Base-by-base conservation (phyloP, 2,797 vertebrate genomes). In the Sus cebifrons region DNA sequence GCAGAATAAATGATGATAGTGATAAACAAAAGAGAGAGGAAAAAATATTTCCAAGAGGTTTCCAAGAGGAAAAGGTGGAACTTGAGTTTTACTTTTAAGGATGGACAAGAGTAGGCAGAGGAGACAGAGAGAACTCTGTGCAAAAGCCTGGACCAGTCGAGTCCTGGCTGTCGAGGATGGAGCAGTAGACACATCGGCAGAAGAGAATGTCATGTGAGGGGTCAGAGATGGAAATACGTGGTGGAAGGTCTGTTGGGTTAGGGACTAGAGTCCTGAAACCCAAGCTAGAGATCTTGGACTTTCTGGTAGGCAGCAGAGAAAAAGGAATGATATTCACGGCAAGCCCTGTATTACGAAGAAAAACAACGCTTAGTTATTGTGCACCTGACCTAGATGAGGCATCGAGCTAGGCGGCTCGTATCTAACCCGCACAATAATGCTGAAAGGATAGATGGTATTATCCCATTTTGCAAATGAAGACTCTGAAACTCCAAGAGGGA, bases 261-360 rank as follows among this genome's bases (percentile, higher is more conserved):
- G 16, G 6, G 12, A 2, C 6, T 32, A 23, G 16, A 74, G 36
- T 27, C 23, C 14, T 84, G 8, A 56, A 89, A 36, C n/a, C 9
- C n/a, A 78, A 23, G 14, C 7, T 16, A 65, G 79, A 64, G 71
- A 83, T 56, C 92, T 68, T 71, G 65, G 40, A 49, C n/a, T 70
- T 94, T 74, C 73, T 86, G 18, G 6, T 83, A 62, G 27, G 71
- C 27, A 78, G 11, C n/a, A 93, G 74, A 94, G 40, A 82, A 56
- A 81, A 88, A 70, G 23, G 20, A 92, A 23, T 56, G 54, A 6
- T 74, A 29, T 62, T 91, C 21, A 87, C 90, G 36, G 56, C 25
- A 29, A 62, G 29, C 0, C 52, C 8, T 79, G 91, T 83, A 36
- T 79, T 49, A 75, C 3, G 74, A 56, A 74, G 75, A 81, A 52